Evolutionary conservation across 2,888 invertebrate species (phyloP).

Genomic region (Teleiodes luculella): DNA sequence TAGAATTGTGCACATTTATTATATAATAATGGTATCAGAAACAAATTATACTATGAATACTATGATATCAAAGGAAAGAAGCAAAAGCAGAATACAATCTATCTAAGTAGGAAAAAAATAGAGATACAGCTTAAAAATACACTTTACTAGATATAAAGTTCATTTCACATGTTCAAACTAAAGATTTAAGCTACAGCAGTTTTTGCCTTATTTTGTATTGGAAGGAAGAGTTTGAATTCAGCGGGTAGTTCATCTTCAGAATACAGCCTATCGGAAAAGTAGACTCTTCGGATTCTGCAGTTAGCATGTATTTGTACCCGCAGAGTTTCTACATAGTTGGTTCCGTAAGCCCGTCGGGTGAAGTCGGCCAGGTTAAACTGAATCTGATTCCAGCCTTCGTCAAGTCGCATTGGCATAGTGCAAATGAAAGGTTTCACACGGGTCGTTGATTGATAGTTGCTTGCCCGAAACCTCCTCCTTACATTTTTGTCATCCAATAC

Average conservation of each 20-base stretch:
- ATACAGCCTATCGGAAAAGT: conserved; percentile 94
- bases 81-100: conserved; percentile 34
- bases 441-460: conserved; percentile 97
- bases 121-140: conserved; percentile 57
- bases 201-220: conserved; percentile 89
- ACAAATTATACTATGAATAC: conserved; percentile 14
- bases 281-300: conserved; percentile 92
- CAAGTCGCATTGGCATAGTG: conserved; percentile 96
- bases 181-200: conserved; percentile 64
- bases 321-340: conserved; percentile 94
- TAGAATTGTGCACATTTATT: conserved; percentile 1
- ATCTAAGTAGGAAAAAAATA: conserved; percentile 45
- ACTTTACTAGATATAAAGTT: conserved; percentile 45
- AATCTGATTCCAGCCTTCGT: conserved; percentile 97
- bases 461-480: conserved; percentile 90
- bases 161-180: conserved; percentile 26
- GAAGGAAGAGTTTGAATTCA: conserved; percentile 96
- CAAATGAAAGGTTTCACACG: conserved; percentile 98
- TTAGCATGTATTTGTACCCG: conserved; percentile 97
- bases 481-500: conserved; percentile 97
- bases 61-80: conserved; percentile 30
- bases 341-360: conserved; percentile 95
- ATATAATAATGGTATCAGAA: conserved; percentile 12
- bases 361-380: conserved; percentile 98
- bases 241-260: conserved; percentile 96